Evolutionary conservation across 2,797 vertebrate species (phyloP), one percentile per base, ranked within the genome.

Genomic region (Adelosebastes latens): DNA sequence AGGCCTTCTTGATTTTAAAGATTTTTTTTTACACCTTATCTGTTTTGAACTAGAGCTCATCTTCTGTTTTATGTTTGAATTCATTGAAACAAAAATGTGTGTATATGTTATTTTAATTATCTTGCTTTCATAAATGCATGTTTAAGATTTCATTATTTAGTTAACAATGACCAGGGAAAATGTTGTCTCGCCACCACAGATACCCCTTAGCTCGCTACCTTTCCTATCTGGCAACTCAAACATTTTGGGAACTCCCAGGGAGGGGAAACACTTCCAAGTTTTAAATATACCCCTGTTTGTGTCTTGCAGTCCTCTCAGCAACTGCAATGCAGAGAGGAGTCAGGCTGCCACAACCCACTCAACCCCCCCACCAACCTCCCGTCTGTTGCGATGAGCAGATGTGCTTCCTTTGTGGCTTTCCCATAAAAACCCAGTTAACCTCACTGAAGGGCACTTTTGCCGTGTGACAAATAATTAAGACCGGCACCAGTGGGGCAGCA

Each of bases 251-350:
- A 70, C 49, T 69, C 76, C 46, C 8, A 66, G 49, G 3, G 31
- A 77, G 22, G 53, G 59, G 60, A 55, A 68, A 74, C 55, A 55
- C 70, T 24, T 11, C 55, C 2, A 62, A 24, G 39, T 60, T 72
- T 81, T 69, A 75, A 34, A 80, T 64, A 76, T 31, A 65, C 39
- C 22, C 24, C 14, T 63, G 72, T 72, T 67, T 81, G 63, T 67
- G 63, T 86, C 65, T 83, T 87, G 81, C 81, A 86, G 79, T 82
- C 39, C 61, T 80, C 67, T 77, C 67, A 68, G 81, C 34, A 86
- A 85, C 90, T 88, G 90, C 88, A 90, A 74, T 90, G 88, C 88
- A 89, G 90, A 82, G 86, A 83, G 59, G 14, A 88, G 68, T n/a
- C 67, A 78, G 67, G 60, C 83, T 72, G 68, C 73, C 72, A 58